Evolutionary conservation across 2,113 vertebrate species (phyloP), one percentile per base, ranked within the genome.

Genomic region (Lamprologus tigripictilis): DNA sequence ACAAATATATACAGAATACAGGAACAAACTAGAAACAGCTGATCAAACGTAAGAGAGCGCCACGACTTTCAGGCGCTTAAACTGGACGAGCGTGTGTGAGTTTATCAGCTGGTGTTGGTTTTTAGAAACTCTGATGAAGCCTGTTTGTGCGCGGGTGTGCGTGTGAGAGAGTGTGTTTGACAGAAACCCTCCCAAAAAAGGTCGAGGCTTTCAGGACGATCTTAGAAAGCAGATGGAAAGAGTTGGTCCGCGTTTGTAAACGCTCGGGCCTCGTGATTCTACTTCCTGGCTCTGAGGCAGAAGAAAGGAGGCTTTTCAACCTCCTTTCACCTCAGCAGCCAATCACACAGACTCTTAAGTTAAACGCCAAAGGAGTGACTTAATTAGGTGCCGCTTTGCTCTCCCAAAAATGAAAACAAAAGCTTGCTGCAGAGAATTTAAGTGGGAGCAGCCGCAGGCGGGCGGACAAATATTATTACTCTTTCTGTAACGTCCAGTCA

Each of bases 41-140:
- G 51, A 91, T 81, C 23, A 76, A 81, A 83, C 9, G 7, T 63
- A 90, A 76, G 61, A 80, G 45, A 86, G 51, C 88, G 84, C 87
- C 86, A 88, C 10, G 17, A 28, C 16, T 55, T 84, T 63, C 54
- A 68, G 71, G 84, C 57, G 81, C 80, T 81, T 13, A 53, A 86
- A 63, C 84, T 19, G 73, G 84, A 85, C 10, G 28, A 82, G 58
- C 8, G 2, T 51, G 82, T 86, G 81, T 85, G 90, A 94, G 93
- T 94, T 94, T 94, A 93, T 90, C 53, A 92, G 92, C 95, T 95
- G 93, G 92, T 94, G 94, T 93, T 93, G 93, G 92, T 92, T 91
- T 83, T 33, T 21, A 80, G 86, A 85, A 89, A 88, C 55, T 81
- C 40, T 86, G 21, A 83, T 61, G 45, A 45, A 73, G 5, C 16